phyloP scores from a whole-genome alignment of 2,113 vertebrate genomes.

The Hepsetus odoe region DNA sequence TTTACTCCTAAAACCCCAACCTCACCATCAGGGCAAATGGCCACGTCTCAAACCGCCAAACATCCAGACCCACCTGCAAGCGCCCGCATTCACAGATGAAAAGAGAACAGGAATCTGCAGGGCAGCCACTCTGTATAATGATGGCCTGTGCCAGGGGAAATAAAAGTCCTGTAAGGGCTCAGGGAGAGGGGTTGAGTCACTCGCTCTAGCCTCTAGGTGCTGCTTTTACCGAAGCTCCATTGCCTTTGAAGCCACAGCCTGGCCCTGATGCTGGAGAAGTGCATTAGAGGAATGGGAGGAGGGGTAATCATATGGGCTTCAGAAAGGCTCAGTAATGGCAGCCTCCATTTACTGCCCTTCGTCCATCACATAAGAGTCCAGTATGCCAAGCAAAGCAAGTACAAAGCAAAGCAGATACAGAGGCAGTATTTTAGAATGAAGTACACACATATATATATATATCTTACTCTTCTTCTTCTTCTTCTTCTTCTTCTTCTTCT shows the following conservation, averaged over 20 bases:
- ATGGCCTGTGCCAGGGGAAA: conserved; percentile 45
- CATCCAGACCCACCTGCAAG: conserved; percentile 20
- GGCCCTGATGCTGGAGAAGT: conserved; percentile 47
- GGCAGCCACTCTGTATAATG: conserved; percentile 59
- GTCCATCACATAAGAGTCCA: not conserved
- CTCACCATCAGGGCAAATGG: not conserved
- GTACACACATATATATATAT: no score
- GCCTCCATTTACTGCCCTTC: conserved; percentile 3
- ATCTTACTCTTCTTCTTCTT: no score
- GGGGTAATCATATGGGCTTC: conserved; percentile 40
- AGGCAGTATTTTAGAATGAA: no score
- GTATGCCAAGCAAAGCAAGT: not conserved
- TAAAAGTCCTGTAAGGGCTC: conserved; percentile 56
- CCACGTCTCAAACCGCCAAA: not conserved
- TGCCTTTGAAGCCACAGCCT: conserved; percentile 64
- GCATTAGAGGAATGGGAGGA: conserved; percentile 47
- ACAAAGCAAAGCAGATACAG: not conserved
- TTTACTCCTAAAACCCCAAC: not conserved
- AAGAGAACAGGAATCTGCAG: conserved; percentile 47
- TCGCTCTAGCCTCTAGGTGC: conserved; percentile 29
- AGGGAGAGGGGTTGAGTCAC: conserved; percentile 49
- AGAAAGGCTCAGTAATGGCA: conserved; percentile 48
- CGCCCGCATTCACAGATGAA: conserved; percentile 53
- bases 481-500: no score
- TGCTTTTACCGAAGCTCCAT: conserved; percentile 50